Percentiles rank a stretch among this genome's conserved stretches.
Evolutionary conservation across 2,113 vertebrate genomes (phyloP).

Genomic region (Menidia beryllina): DNA sequence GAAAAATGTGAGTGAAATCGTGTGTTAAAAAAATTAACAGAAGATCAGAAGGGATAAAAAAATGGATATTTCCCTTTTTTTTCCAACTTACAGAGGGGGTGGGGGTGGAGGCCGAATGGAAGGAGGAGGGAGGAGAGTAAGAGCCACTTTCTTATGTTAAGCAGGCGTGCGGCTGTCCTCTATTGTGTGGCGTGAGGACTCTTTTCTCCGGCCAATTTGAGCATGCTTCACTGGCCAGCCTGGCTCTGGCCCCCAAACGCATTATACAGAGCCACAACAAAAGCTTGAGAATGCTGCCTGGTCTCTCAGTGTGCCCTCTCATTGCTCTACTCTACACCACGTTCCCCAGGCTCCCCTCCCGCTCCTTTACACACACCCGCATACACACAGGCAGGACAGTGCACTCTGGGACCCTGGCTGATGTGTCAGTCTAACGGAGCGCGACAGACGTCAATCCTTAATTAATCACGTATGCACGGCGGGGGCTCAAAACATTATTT

Average conservation of each 20-base stretch:
- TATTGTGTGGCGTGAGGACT: slow-evolving; percentile 82
- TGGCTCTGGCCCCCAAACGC: slow-evolving; percentile 74
- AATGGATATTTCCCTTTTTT: slow-evolving; percentile 7
- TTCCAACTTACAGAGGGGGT: slow-evolving; percentile 23
- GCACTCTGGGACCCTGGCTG: slow-evolving; percentile 66
- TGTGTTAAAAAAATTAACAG: not conserved
- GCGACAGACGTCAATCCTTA: slow-evolving; percentile 79
- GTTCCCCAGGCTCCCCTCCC: slow-evolving; percentile 71
- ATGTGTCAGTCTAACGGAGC: slow-evolving; percentile 74
- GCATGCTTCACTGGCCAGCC: slow-evolving; percentile 80
- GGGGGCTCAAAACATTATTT: slow-evolving; percentile 80
- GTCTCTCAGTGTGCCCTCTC: slow-evolving; percentile 69
- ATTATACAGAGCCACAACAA: slow-evolving; percentile 81
- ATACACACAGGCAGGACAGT: slow-evolving; percentile 59
- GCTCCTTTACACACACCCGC: slow-evolving; percentile 67
- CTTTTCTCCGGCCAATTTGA: slow-evolving; percentile 83
- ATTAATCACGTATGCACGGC: slow-evolving; percentile 81
- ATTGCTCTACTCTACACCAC: slow-evolving; percentile 76
- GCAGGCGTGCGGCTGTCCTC: slow-evolving; percentile 80
- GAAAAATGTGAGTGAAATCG: not conserved
- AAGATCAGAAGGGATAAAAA: slow-evolving; percentile 16
- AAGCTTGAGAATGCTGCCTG: slow-evolving; percentile 80
- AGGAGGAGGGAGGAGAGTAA: slow-evolving; percentile 63
- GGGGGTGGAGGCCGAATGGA: slow-evolving; percentile 41
- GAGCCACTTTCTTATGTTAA: slow-evolving; percentile 83